Evolutionary conservation across 2,113 vertebrate genomes (phyloP).

Genomic region (Cyanocitta stelleri): DNA sequence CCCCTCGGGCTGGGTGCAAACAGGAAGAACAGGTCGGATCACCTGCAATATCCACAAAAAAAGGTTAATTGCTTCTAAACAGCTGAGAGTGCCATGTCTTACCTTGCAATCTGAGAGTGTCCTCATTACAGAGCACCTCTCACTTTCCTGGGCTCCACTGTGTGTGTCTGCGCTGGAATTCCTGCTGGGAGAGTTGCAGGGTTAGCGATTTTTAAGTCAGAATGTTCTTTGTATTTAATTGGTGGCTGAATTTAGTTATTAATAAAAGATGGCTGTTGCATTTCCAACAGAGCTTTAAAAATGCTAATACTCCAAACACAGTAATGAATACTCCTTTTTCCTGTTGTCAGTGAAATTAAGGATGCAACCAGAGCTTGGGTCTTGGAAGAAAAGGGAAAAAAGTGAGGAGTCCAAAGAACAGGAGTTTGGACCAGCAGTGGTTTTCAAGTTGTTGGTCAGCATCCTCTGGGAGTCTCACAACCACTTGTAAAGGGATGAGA

Average conservation of each 20-base stretch:
- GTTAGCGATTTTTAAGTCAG: background rate
- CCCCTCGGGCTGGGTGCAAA: background rate
- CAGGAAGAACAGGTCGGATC: background rate
- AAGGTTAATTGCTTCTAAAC: conserved; percentile 26
- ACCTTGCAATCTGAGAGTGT: background rate
- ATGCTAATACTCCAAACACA: background rate
- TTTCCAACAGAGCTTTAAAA: conserved; percentile 15
- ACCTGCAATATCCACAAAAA: background rate
- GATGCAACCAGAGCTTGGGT: background rate
- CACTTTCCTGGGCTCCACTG: background rate
- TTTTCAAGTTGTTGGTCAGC: background rate
- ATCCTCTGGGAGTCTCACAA: background rate
- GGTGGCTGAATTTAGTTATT: background rate
- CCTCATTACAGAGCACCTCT: conserved; percentile 8
- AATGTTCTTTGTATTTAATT: background rate
- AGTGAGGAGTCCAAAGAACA: background rate
- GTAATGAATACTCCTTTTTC: background rate
- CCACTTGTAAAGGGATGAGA: background rate
- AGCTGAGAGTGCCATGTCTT: background rate
- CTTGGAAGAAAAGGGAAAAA: background rate
- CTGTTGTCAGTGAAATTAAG: background rate
- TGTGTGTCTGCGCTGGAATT: background rate
- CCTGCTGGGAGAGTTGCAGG: conserved; percentile 1
- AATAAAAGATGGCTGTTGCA: background rate
- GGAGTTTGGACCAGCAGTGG: background rate